These are phyloP conservation scores for Agrochola circellaris DNA, from an alignment of 2,888 invertebrate genomes.

Conservation along the genomic window DNA sequence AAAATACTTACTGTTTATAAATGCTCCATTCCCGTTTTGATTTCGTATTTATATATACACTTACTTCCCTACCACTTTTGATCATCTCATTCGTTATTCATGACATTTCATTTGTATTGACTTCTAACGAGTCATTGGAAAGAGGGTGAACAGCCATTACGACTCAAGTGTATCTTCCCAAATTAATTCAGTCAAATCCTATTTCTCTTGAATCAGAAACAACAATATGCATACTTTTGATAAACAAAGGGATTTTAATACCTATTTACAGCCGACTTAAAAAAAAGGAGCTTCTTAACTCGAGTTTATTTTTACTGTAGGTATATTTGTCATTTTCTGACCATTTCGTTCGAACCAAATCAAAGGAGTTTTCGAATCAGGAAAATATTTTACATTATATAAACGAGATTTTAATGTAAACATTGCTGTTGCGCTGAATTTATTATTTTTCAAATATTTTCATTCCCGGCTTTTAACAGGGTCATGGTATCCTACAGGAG, in stretches of 20 bases:
- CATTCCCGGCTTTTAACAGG: neutral
- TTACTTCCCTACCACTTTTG: constrained; percentile 76
- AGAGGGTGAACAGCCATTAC: constrained; percentile 61
- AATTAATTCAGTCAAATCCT: constrained; percentile 51
- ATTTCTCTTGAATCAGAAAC: constrained; percentile 64
- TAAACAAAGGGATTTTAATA: constrained; percentile 53
- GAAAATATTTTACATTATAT: constrained; percentile 2
- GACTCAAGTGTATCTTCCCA: constrained; percentile 43
- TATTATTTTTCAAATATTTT: neutral
- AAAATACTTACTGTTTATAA: constrained; percentile 13
- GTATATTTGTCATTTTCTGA: neutral
- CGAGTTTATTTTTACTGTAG: constrained; percentile 27
- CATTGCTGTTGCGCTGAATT: neutral
- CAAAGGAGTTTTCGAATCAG: constrained; percentile 1
- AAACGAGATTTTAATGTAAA: neutral
- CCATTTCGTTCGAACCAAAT: neutral
- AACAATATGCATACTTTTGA: constrained; percentile 44
- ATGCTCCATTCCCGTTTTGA: constrained; percentile 10
- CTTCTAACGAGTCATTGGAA: constrained; percentile 65
- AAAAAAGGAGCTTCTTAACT: constrained; percentile 37
- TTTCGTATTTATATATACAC: constrained; percentile 66
- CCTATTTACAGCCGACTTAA: constrained; percentile 38
- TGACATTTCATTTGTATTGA: constrained; percentile 79
- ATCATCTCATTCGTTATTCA: constrained; percentile 82
- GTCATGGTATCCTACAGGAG: neutral